A percentile compares a stretch with the other conserved stretches of the same genome.
These are phyloP conservation scores for Glareola pratincola DNA, from an alignment of 2,113 vertebrate species.

Conservation along the genomic window DNA sequence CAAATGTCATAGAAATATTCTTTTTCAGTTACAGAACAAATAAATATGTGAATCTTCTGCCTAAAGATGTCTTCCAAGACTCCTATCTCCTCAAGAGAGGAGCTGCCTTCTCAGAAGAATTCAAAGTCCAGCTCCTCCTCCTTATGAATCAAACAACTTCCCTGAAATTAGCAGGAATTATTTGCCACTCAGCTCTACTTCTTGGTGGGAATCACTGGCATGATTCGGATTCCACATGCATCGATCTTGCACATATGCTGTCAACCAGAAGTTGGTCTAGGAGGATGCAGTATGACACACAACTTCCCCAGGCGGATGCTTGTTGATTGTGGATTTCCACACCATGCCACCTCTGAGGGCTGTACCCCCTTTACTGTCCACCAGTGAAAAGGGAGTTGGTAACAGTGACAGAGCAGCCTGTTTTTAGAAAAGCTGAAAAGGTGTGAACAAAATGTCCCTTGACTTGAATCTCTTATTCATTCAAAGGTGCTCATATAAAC, in stretches of 20 bases:
- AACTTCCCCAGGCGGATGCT: too few relatives aligned
- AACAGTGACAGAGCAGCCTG: background rate
- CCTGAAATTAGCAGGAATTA: background rate
- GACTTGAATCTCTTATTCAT: background rate
- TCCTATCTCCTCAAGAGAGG: background rate
- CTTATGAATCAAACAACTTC: background rate
- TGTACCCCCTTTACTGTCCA: background rate
- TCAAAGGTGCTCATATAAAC: background rate
- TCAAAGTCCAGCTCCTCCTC: background rate
- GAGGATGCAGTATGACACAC: background rate
- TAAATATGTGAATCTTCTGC: background rate
- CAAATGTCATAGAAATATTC: background rate
- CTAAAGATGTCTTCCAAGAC: background rate
- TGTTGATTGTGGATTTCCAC: background rate
- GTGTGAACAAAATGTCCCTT: background rate
- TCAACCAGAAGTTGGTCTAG: background rate
- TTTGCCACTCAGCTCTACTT: background rate
- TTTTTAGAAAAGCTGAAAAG: background rate
- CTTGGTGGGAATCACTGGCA: background rate
- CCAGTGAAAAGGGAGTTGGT: background rate
- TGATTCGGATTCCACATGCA: background rate
- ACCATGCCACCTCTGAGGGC: background rate
- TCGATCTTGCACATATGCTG: accelerated
- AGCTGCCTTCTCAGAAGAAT: background rate
- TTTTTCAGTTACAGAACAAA: background rate